Evolutionary conservation across 2,113 vertebrate species (phyloP).

Genomic region (Gymnarchus niloticus): DNA sequence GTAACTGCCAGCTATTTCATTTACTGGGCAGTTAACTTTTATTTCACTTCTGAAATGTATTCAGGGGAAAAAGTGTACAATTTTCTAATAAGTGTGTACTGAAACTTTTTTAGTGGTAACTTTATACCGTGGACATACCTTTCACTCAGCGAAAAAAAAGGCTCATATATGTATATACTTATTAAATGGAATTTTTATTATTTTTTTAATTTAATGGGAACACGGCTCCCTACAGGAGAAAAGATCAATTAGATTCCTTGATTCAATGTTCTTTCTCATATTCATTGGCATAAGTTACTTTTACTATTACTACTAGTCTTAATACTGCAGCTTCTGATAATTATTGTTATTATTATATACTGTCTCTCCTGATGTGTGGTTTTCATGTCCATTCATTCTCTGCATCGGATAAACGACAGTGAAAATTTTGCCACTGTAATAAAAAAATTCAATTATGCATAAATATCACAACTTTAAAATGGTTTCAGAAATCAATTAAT

Average conservation of each 20-base stretch:
- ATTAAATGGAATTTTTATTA: not conserved
- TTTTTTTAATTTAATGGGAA: not conserved
- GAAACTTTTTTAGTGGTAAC: not conserved
- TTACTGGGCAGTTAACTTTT: constrained; percentile 6
- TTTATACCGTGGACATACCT: not conserved
- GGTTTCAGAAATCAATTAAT: not conserved
- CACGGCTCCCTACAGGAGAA: not conserved
- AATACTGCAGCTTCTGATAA: too few relatives aligned
- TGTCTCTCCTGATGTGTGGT: too few relatives aligned
- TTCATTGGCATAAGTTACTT: too few relatives aligned
- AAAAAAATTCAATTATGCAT: too few relatives aligned
- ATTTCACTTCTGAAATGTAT: not conserved
- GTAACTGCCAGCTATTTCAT: constrained; percentile 10
- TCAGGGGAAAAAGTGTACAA: not conserved
- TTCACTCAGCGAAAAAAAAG: not conserved
- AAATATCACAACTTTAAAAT: not conserved
- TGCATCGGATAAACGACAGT: not conserved
- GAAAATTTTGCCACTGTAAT: not conserved
- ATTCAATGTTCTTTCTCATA: not conserved
- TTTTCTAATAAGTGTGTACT: constrained; percentile 1
- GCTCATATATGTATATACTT: not conserved
- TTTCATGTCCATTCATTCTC: too few relatives aligned
- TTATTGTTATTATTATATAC: too few relatives aligned
- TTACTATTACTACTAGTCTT: too few relatives aligned
- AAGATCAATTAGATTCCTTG: not conserved